phyloP scores from a whole-genome alignment of 2,888 invertebrate species.

The Epinotia brunnichana region DNA sequence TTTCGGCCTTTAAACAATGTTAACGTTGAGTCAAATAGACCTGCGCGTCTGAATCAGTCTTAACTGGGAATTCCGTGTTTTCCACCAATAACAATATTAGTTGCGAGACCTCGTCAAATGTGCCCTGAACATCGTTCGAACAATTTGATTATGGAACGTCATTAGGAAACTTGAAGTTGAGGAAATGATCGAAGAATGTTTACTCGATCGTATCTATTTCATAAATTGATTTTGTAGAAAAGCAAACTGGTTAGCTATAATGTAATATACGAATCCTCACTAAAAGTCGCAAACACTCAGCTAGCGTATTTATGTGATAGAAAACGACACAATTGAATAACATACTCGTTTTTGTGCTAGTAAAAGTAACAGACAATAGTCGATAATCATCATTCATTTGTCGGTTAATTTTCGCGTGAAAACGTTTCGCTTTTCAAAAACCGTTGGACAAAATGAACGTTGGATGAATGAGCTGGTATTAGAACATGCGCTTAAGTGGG shows the following conservation, averaged over 20 bases:
- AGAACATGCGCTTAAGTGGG: slow-evolving; percentile 57
- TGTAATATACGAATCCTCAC: not conserved
- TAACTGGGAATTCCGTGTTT: slow-evolving; percentile 15
- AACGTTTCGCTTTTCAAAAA: slow-evolving; percentile 18
- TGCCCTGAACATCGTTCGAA: slow-evolving; percentile 13
- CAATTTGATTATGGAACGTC: slow-evolving; percentile 11
- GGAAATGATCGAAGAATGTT: slow-evolving; percentile 3
- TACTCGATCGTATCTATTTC: slow-evolving; percentile 9
- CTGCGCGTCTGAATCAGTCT: slow-evolving; percentile 22
- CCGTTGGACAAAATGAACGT: not conserved
- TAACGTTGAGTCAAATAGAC: not conserved
- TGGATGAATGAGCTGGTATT: slow-evolving; percentile 16
- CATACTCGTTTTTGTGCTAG: not conserved
- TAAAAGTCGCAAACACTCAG: not conserved
- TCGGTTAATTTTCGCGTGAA: slow-evolving; percentile 9
- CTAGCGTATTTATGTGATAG: slow-evolving; percentile 5
- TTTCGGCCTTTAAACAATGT: too few species aligned
- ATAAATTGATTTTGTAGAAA: slow-evolving; percentile 6
- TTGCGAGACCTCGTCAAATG: slow-evolving; percentile 29
- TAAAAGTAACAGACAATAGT: slow-evolving; percentile 8
- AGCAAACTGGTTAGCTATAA: not conserved
- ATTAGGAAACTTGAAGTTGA: slow-evolving; percentile 8
- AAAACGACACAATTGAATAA: slow-evolving; percentile 11
- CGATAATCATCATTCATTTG: not conserved
- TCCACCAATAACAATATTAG: slow-evolving; percentile 15